Base-by-base conservation (phyloP, 2,888 invertebrate species). In the Thumatha senex region DNA sequence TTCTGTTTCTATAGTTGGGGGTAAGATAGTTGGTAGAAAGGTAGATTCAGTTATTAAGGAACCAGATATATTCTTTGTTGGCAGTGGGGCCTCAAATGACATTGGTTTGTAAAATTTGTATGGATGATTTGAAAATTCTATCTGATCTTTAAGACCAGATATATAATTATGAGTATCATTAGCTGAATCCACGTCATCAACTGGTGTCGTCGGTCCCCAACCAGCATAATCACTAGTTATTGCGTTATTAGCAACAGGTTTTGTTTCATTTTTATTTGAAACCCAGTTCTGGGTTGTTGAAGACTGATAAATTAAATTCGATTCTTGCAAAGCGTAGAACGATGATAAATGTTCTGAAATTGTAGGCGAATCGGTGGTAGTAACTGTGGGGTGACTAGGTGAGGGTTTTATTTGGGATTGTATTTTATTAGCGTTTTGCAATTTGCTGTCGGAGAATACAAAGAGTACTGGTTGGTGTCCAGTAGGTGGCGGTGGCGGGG, bases 291-390 rank as follows among this genome's bases (percentile, higher is more conserved):
- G 85, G 58, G 77, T 87, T 4, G 92, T 93, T 36, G 93, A 94
- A 9, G 94, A 93, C 61, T 95, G 94, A 66, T 94, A 94, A 47
- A 95, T 92, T 49, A 95, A 82, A 74, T 94, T 94, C 1, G 94
- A 90, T 74, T 94, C 93, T 76, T 94, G 93, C 8, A 94, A 78
- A 33, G 93, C 81, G 54, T 84, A 93, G 1, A 93, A 86, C 9
- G 90, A 85, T 40, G 83, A 76, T 8, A 78, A 57, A 56, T 71
- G 70, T 53, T 72, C 77, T 43, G 72, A 78, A 30, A 61, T 38
- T 39, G 58, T 46, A 8, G 80, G 83, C 9, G 79, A 69, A 34
- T 80, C 78, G 58, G 68, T 74, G 34, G 61, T 60, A 7, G 64
- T 46, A 13, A 72, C 57, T 13, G 76, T 67, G 14, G 72, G 49